Evolutionary conservation across 1,140 invertebrate species (phyloP).

Genomic region (Bombus superbus): DNA sequence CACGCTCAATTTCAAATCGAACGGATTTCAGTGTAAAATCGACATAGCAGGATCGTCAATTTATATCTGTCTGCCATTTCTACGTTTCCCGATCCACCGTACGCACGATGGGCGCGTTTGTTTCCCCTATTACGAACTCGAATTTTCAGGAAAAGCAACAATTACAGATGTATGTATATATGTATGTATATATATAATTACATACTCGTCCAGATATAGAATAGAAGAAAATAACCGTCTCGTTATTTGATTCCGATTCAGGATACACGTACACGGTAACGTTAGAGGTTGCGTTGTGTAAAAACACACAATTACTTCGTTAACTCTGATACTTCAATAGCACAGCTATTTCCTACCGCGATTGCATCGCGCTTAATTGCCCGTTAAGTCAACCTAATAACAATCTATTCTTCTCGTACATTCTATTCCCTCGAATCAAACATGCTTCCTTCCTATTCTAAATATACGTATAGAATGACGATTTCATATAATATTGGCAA

Average conservation of each 20-base stretch:
- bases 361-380: constrained; percentile 58
- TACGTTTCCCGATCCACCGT: too few relatives aligned
- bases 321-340: constrained; percentile 42
- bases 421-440: not conserved
- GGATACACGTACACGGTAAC: not conserved
- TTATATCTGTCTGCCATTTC: not conserved
- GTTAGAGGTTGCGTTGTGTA: not conserved
- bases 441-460: too few relatives aligned
- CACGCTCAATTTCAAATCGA: constrained; percentile 73
- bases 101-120: rapidly evolving
- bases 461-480: not conserved
- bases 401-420: constrained; percentile 35
- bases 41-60: constrained; percentile 42
- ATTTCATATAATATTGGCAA: not conserved
- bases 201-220: not conserved
- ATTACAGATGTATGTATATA: too few relatives aligned
- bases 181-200: too few relatives aligned
- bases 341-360: constrained; percentile 34
- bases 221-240: not conserved
- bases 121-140: too few relatives aligned
- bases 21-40: constrained; percentile 66
- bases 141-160: too few relatives aligned
- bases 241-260: constrained; percentile 34
- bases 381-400: constrained; percentile 54
- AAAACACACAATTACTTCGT: constrained; percentile 47